phyloP scores from a whole-genome alignment of 1,140 invertebrate genomes.

The Lepidotrigona ventralis region DNA sequence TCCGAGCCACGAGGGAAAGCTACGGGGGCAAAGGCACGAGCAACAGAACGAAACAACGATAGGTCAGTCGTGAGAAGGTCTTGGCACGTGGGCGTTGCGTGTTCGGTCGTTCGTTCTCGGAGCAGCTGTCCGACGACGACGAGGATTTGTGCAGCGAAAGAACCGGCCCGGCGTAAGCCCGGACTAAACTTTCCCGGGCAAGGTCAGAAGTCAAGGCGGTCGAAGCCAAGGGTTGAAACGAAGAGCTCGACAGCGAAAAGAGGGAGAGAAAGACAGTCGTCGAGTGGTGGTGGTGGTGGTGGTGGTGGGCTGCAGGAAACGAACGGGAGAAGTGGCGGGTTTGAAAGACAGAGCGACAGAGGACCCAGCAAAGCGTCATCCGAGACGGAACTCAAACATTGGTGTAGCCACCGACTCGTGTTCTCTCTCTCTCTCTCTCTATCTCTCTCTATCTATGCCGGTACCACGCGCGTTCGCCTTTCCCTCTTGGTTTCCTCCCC shows the following conservation, averaged over 20 bases:
- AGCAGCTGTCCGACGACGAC: constrained; percentile 3
- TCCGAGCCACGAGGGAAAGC: too few relatives aligned
- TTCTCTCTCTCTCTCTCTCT: constrained; percentile 48
- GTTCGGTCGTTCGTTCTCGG: not conserved
- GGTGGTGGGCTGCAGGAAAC: constrained; percentile 1
- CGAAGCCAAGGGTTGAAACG: constrained; percentile 28
- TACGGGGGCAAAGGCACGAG: too few relatives aligned
- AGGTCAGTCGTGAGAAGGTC: not conserved
- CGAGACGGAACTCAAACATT: constrained; percentile 73
- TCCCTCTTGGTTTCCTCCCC: constrained; percentile 14
- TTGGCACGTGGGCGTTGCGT: not conserved
- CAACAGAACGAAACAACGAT: not conserved
- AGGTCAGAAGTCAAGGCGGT: constrained; percentile 43
- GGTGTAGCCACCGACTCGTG: constrained; percentile 58
- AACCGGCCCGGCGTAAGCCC: constrained; percentile 15
- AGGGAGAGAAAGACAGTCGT: not conserved
- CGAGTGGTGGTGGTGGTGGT: not conserved
- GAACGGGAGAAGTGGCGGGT: not conserved
- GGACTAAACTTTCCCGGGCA: constrained; percentile 56
- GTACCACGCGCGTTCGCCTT: constrained; percentile 17
- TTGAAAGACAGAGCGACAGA: constrained; percentile 46
- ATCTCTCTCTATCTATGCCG: constrained; percentile 43
- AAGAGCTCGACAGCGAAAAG: constrained; percentile 18
- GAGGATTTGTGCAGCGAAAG: constrained; percentile 28
- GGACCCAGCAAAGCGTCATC: constrained; percentile 65